These are phyloP conservation scores for Sebastes glaucus DNA, from an alignment of 2,797 vertebrate genomes.

Conservation along the genomic window DNA sequence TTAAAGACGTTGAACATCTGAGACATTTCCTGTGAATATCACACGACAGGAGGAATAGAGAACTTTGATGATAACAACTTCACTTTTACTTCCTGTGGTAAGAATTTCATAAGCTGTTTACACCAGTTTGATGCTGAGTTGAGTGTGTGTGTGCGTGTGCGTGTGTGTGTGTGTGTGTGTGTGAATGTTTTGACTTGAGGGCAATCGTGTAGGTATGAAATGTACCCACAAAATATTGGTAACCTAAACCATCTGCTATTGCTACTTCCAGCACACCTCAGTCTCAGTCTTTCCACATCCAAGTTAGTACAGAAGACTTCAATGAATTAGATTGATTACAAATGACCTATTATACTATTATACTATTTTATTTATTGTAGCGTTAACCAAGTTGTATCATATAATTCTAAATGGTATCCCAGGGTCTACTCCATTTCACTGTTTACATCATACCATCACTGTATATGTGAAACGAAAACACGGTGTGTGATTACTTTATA, in stretches of 20 bases:
- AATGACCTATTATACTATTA: background rate
- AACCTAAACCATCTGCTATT: background rate
- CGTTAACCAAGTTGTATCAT: background rate
- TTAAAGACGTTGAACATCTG: background rate
- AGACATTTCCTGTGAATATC: slow-evolving; percentile 25
- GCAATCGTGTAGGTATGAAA: background rate
- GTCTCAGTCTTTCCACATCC: background rate
- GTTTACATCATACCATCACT: background rate
- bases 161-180: background rate
- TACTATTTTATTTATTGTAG: background rate
- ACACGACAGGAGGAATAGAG: slow-evolving; percentile 32
- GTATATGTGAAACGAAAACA: background rate
- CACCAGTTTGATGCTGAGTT: background rate
- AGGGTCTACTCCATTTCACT: background rate
- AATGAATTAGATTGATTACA: background rate
- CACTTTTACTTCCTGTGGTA: slow-evolving; percentile 57
- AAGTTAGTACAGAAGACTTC: background rate
- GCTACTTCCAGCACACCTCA: background rate
- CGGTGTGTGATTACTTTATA: background rate
- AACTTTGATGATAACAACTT: slow-evolving; percentile 40
- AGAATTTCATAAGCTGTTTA: background rate
- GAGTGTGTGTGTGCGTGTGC: too few species aligned
- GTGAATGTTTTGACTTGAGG: background rate
- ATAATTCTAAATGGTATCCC: background rate
- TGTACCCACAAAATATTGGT: background rate